Conservation (phyloP, 2,113 vertebrate species). For the Patagioenas fasciata region DNA sequence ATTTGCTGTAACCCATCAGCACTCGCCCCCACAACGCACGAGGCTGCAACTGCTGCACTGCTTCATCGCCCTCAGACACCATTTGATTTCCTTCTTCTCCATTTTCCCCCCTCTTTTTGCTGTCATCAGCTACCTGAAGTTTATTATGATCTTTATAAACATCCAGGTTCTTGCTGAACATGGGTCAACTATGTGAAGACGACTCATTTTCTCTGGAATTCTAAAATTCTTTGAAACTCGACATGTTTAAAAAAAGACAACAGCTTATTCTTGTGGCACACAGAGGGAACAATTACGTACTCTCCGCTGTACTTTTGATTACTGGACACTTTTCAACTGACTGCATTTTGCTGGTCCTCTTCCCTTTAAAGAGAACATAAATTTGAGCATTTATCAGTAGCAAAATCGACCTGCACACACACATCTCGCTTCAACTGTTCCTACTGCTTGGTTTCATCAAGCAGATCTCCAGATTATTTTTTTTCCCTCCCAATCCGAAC, state of each 20-base stretch:
- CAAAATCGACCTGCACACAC: background rate
- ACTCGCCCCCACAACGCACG: background rate
- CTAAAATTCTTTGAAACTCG: background rate
- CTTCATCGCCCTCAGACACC: background rate
- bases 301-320: background rate
- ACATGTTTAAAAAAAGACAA: too few relatives aligned
- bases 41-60: too few relatives aligned
- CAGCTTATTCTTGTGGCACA: background rate
- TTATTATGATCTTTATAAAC: background rate
- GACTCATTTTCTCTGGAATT: background rate
- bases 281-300: accelerated
- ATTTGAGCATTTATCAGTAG: background rate
- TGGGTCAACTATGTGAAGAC: background rate
- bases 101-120: background rate
- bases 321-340: background rate
- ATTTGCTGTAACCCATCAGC: background rate
- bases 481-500: background rate
- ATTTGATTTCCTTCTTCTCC: background rate
- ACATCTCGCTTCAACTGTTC: background rate
- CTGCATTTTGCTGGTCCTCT: background rate
- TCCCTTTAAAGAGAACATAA: background rate
- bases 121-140: background rate
- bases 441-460: background rate
- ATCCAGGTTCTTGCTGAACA: background rate
- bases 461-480: too few relatives aligned